phyloP scores from a whole-genome alignment of 2,113 vertebrate species.

The Drymodes brunneopygia region DNA sequence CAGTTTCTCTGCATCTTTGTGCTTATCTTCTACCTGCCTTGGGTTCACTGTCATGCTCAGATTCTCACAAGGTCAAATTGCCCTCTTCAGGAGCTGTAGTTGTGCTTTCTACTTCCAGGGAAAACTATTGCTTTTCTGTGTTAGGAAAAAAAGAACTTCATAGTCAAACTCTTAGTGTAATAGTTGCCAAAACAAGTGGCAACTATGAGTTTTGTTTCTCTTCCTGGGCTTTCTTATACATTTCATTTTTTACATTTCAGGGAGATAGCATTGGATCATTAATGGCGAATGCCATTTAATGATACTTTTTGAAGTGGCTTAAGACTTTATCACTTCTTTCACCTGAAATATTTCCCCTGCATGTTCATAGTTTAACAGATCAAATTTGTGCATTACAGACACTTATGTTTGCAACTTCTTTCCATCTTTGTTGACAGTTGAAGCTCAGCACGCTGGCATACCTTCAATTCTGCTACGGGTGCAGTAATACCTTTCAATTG shows the following conservation, averaged over 20 bases:
- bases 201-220: not conserved
- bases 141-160: not conserved
- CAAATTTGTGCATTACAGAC: not conserved
- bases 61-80: rapidly evolving
- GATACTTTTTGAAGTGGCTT: not conserved
- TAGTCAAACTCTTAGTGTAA: not conserved
- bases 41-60: rapidly evolving
- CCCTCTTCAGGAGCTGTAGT: not conserved
- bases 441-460: not conserved
- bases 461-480: not conserved
- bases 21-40: not conserved
- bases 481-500: constrained; percentile 13
- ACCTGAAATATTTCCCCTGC: not conserved
- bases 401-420: not conserved
- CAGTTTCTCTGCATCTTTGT: not conserved
- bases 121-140: not conserved
- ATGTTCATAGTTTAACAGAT: not conserved
- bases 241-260: not conserved
- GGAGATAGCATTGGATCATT: not conserved
- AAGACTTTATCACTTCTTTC: not conserved
- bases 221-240: not conserved
- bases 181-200: not conserved
- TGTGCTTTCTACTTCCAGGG: not conserved
- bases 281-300: not conserved
- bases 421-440: not conserved